Base-by-base conservation (phyloP, 2,888 invertebrate species). In the Syrphus vitripennis region DNA sequence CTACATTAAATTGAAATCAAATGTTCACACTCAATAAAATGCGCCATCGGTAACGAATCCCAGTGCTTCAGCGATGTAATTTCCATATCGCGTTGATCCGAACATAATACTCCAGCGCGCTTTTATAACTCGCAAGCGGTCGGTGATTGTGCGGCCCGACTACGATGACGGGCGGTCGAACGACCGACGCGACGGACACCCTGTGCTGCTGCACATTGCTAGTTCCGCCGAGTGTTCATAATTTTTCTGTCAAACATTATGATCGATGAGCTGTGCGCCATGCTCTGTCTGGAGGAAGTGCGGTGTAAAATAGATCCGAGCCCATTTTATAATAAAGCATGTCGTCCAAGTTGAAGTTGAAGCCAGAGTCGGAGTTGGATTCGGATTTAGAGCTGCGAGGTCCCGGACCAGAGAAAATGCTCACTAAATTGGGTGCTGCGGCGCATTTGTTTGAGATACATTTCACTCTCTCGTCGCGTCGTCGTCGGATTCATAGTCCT, bases 1-100 rank as follows among this genome's bases (percentile, higher is more conserved):
- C 69, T 57, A 69, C 69, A 82, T 78, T 86, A 86, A 86, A 86
- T 86, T 86, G 78, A 82, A 82, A 82, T 82, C 86, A 82, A 86
- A 86, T 86, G 86, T 82, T 86, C 86, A 78, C 86, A 86, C 86
- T 86, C 82, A 82, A 86, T 86, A 86, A 86, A 86, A 78, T 63
- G 29, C 72, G 78, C 84, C 84, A 81, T 86, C 81, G 81, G 76
- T 76, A 81, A 69, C 72, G 72, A 78, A 78, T 86, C 72, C 69
- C 53, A 59, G 59, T 29, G 50, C 72, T 67, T 76, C 67, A 71
- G 48, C 67, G 45, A 45, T 67, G 70, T 86, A 70, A 86, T 86
- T 86, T 86, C 86, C 86, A 86, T 86, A 86, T 82, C 86, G 55
- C 63, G 86, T 77, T 72, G 72, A 74, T 86, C 61, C 77, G 21